Conservation (phyloP, 1,140 invertebrate genomes). For the Psilanteris sp. region DNA sequence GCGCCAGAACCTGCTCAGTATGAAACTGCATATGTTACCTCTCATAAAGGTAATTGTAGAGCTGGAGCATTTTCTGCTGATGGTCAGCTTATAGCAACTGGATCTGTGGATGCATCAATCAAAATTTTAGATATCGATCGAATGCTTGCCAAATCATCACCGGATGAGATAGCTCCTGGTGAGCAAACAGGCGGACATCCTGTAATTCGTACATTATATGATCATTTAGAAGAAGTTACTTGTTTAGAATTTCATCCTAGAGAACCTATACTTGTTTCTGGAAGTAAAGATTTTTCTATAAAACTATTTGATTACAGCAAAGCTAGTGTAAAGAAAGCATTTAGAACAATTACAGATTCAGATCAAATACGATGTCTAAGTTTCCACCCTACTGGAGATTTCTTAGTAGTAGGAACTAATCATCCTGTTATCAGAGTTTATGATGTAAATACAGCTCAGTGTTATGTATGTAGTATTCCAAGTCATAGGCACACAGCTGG, state of each 20-base stretch:
- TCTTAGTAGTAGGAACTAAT: slow-evolving; percentile 94
- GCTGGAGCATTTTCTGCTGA: slow-evolving; percentile 96
- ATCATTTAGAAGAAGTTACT: slow-evolving; percentile 98
- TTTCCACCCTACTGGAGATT: slow-evolving; percentile 98
- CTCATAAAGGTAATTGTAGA: slow-evolving; percentile 97
- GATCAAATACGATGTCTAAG: slow-evolving; percentile 92
- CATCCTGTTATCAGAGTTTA: slow-evolving; percentile 95
- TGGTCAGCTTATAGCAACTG: slow-evolving; percentile 98
- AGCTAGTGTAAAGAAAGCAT: slow-evolving; percentile 98
- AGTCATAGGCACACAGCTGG: slow-evolving; percentile 94
- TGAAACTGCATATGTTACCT: slow-evolving; percentile 99
- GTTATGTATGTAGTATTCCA: slow-evolving; percentile 95
- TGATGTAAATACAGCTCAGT: slow-evolving; percentile 97
- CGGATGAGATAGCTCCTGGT: slow-evolving; percentile 89
- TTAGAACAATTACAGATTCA: slow-evolving; percentile 95
- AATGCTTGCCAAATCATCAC: slow-evolving; percentile 96
- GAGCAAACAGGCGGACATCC: slow-evolving; percentile 96
- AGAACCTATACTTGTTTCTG: slow-evolving; percentile 95
- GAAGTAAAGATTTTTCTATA: slow-evolving; percentile 94
- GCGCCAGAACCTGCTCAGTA: slow-evolving; percentile 97
- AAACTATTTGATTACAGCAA: slow-evolving; percentile 99
- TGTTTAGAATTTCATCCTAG: slow-evolving; percentile 97
- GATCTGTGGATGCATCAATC: slow-evolving; percentile 98
- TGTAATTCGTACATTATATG: slow-evolving; percentile 98
- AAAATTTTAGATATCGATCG: slow-evolving; percentile 99